A percentile compares a stretch with the other conserved stretches of the same genome.
phyloP scores from a whole-genome alignment of 53 echinoderm and acorn worm species.

The Echinometra lucunter region DNA sequence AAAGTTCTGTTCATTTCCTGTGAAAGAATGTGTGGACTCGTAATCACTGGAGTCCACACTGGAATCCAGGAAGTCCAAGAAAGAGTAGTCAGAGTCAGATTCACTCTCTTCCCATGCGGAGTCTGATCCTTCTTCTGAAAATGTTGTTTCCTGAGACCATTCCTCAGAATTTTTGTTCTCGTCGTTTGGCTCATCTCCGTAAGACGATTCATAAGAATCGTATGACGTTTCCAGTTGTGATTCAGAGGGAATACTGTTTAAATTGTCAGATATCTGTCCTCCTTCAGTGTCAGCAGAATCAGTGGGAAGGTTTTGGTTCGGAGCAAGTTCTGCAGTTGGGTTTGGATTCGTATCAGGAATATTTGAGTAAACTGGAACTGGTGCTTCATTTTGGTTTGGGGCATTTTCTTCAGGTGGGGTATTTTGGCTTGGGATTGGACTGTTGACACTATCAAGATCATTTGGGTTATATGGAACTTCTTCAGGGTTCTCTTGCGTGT shows the following conservation, averaged over 20 bases:
- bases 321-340: background rate
- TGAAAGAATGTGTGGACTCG: background rate
- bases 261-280: background rate
- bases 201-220: background rate
- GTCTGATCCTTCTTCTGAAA: background rate
- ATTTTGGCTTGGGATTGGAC: background rate
- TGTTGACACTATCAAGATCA: background rate
- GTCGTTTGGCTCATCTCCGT: background rate
- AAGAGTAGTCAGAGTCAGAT: background rate
- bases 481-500: background rate
- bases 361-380: background rate
- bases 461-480: conserved; percentile 30
- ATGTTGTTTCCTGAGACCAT: background rate
- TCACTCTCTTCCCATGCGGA: background rate
- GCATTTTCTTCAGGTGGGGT: background rate
- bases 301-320: background rate
- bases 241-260: background rate
- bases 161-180: background rate
- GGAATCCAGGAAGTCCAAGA: background rate
- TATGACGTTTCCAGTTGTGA: background rate
- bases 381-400: background rate
- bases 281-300: background rate
- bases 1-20: background rate
- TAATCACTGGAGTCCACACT: background rate
- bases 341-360: background rate